Evolutionary conservation across 2,113 vertebrate species (phyloP), one percentile per base, ranked within the genome.

Genomic region (Addax nasomaculatus): DNA sequence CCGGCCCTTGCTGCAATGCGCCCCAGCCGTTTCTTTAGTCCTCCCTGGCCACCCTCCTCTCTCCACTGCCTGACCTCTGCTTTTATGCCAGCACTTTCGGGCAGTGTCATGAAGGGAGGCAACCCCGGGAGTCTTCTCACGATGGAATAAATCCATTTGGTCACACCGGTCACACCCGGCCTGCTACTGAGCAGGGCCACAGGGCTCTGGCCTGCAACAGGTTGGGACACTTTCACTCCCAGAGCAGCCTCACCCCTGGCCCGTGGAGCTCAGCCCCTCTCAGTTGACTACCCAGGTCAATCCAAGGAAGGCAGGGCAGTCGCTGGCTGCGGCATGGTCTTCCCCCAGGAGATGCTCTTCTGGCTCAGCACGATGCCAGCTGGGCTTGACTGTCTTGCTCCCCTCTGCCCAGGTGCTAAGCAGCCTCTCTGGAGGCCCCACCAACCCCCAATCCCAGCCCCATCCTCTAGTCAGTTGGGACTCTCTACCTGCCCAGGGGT

Each of bases 81-180:
- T 85, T 95, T 93, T 96, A 93, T 76, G 39, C 19, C 2, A 3
- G 19, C 3, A 1, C 39, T 73, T 13, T 10, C 19, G 4, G n/a
- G 10, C 36, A 9, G 36, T 1, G 1, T 25, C 12, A 1, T 16
- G 11, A 47, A 81, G 27, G 23, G 67, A 85, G n/a, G 23, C 67
- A 83, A 79, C 9, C 49, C 85, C 33, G 2, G 53, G 70, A 27
- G 33, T 85, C 85, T 67, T 70, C 80, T 78, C 47, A 57, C 27
- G 39, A 25, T n/a, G 16, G 49, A 89, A 36, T 73, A 93, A 93
- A 94, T 96, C 87, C 57, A 80, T 62, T 86, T 84, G 76, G 96
- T 93, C 90, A 85, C 90, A 53, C 49, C 14, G 5, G 73, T 90
- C 62, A 93, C 92, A n/a, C 87, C 36, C 5, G 7, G 49, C 64